These are phyloP conservation scores for Apodemia duryi DNA, from an alignment of 2,888 invertebrate species.

Conservation along the genomic window DNA sequence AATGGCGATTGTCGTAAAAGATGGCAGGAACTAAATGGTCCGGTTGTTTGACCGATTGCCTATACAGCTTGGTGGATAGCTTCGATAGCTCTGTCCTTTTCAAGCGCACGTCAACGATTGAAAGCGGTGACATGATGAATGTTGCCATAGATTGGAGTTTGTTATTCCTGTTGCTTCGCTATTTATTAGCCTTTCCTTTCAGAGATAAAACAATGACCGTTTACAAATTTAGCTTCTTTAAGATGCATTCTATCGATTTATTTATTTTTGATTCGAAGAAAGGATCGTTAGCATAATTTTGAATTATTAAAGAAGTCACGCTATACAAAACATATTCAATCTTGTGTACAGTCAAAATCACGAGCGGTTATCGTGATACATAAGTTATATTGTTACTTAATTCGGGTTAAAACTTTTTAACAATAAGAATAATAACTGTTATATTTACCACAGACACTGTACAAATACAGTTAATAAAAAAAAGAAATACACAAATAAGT, in stretches of 20 bases:
- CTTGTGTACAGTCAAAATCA: too few species aligned
- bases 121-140: constrained; percentile 50
- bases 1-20: constrained; percentile 57
- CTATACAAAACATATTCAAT: background rate
- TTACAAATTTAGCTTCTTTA: constrained; percentile 24
- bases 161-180: constrained; percentile 42
- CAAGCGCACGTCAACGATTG: constrained; percentile 43
- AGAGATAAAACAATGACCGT: constrained; percentile 22
- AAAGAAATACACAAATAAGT: too few species aligned
- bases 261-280: background rate
- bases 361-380: too few species aligned
- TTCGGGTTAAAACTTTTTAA: too few species aligned
- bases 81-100: constrained; percentile 41
- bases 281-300: background rate
- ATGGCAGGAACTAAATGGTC: constrained; percentile 63
- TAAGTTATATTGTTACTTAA: too few species aligned
- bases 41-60: constrained; percentile 58
- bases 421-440: too few species aligned
- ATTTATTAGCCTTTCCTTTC: constrained; percentile 38
- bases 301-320: background rate
- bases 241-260: constrained; percentile 4
- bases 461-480: too few species aligned
- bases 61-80: constrained; percentile 45
- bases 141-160: constrained; percentile 44
- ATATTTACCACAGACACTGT: too few species aligned